A percentile compares a stretch with the other conserved stretches of the same genome.
Evolutionary conservation across 2,113 vertebrate genomes (phyloP).

Genomic region (Atrichornis clamosus): DNA sequence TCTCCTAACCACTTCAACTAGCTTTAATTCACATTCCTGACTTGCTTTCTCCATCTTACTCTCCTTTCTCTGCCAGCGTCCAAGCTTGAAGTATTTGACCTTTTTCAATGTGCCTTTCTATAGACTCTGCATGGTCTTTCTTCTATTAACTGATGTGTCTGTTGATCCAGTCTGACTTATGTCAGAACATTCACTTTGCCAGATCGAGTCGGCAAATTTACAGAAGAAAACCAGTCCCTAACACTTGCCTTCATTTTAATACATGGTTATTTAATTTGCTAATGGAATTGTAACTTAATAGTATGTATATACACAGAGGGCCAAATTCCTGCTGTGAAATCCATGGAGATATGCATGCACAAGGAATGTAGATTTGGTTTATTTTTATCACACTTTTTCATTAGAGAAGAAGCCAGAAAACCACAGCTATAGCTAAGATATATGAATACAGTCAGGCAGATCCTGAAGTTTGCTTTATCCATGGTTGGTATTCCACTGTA

Average conservation of each 20-base stretch:
- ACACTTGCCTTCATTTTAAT: not conserved
- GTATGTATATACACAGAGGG: not conserved
- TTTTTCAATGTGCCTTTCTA: not conserved
- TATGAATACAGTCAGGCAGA: not conserved
- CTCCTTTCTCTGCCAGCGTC: not conserved
- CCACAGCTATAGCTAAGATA: not conserved
- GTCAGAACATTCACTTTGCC: not conserved
- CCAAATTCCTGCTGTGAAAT: conserved; percentile 32
- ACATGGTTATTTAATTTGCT: conserved; percentile 46
- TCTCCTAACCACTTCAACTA: not conserved
- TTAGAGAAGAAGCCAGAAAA: conserved; percentile 42
- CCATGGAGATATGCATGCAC: not conserved
- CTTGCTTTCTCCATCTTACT: not conserved
- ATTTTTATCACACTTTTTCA: conserved; percentile 44
- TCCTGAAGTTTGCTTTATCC: not conserved
- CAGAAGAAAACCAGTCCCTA: conserved; percentile 30
- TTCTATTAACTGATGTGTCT: conserved; percentile 3
- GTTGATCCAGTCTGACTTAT: not conserved
- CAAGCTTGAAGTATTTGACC: not conserved
- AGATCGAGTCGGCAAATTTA: not conserved
- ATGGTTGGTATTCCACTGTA: not conserved
- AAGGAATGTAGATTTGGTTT: conserved; percentile 37
- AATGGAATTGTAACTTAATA: conserved; percentile 38
- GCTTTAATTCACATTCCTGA: not conserved
- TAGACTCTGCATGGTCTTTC: not conserved